Evolutionary conservation across 2,113 vertebrate genomes (phyloP), one percentile per base, ranked within the genome.

Genomic region (Rhea americana): DNA sequence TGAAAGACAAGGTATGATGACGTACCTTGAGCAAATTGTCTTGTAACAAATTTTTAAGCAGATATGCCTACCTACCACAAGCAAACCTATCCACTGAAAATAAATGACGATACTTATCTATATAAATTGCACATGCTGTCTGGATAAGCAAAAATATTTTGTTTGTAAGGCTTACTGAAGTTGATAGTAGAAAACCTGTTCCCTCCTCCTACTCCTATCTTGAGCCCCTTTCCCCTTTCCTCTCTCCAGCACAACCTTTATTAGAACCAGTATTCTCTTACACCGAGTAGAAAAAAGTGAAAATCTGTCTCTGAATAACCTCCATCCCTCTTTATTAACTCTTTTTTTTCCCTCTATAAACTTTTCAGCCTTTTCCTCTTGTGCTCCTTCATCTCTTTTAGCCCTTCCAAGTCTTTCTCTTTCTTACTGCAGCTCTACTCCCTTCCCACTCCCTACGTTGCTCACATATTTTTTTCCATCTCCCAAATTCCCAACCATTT

Each of bases 371-470:
- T 15, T 32, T 78, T 48, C 13, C 18, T 19, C 8, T 71, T 53
- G 9, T 11, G 28, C 10, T 16, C 11, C 3, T 79, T 85, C 62
- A n/a, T 30, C 11, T 68, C 37, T 41, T 86, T 81, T 25, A 93
- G 32, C 14, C 8, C 21, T 79, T 78, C 19, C 15, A 59, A 17
- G 10, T 30, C 28, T 73, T 76, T 55, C 3, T 72, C 7, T 43
- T 77, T 85, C 71, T n/a, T 66, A 67, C 6, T 12, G 24, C 11
- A 55, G 6, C 9, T 91, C 28, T 90, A 47, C 61, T 15, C 0
- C 1, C 7, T 63, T 3, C n/a, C 20, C 4, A 21, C 1, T 1
- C 0, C 37, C 25, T 47, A 19, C 8, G 5, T 21, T 21, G 5
- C 4, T 73, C 37, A 75, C 13, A 16, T 1, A 35, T 63, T 58